Conservation (phyloP, 2,797 vertebrate species). For the Alca torda region DNA sequence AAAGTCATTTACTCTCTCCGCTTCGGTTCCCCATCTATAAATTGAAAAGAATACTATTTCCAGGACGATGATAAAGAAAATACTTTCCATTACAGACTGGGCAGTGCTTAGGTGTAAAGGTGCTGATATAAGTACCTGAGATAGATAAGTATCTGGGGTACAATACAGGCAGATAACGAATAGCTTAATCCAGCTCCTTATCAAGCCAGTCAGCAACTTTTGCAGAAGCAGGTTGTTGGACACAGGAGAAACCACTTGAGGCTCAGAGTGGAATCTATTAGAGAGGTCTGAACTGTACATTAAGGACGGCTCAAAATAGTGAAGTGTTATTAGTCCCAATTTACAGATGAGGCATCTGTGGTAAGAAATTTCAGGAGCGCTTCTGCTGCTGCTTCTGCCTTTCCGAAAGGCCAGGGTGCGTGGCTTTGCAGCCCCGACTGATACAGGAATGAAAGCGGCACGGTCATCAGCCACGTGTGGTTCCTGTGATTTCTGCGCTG, state of each 20-base stretch:
- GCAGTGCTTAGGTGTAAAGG: slow-evolving; percentile 49
- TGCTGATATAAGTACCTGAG: slow-evolving; percentile 58
- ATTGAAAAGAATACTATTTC: slow-evolving; percentile 53
- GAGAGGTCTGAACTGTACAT: slow-evolving; percentile 38
- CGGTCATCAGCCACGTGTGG: neutral
- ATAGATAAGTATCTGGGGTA: slow-evolving; percentile 61
- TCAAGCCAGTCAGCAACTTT: slow-evolving; percentile 59
- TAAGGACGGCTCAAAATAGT: slow-evolving; percentile 46
- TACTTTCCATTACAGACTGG: slow-evolving; percentile 39
- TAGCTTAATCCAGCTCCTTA: slow-evolving; percentile 60
- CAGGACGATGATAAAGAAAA: slow-evolving; percentile 55
- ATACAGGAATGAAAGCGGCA: neutral
- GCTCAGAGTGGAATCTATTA: slow-evolving; percentile 46
- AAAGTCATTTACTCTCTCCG: slow-evolving; percentile 4
- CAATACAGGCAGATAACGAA: slow-evolving; percentile 55
- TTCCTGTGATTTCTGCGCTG: slow-evolving; percentile 7
- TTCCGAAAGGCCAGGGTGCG: neutral
- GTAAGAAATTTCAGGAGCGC: slow-evolving; percentile 17
- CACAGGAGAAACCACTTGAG: slow-evolving; percentile 53
- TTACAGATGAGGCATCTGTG: slow-evolving; percentile 20
- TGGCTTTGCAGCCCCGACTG: neutral
- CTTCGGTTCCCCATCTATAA: neutral
- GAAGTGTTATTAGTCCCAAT: slow-evolving; percentile 56
- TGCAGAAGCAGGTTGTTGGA: slow-evolving; percentile 37
- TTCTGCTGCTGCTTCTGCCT: neutral